phyloP scores from a whole-genome alignment of 2,888 invertebrate genomes.

The Macrophya alboannulata region DNA sequence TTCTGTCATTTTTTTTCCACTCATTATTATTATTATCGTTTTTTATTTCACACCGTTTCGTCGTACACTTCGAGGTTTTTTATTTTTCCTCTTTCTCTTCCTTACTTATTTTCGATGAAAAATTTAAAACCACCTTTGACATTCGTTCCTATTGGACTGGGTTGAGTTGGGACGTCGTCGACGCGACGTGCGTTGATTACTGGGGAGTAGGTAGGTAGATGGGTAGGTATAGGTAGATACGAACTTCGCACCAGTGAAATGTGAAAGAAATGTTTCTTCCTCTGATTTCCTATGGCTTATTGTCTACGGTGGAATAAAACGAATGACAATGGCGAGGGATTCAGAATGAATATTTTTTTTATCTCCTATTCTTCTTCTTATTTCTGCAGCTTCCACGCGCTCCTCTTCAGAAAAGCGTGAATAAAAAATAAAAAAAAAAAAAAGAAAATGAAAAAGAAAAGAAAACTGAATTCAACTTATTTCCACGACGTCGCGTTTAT shows the following conservation, averaged over 20 bases:
- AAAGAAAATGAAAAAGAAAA: neutral
- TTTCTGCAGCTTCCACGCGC: neutral
- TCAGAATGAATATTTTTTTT: constrained; percentile 18
- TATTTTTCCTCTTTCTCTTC: neutral
- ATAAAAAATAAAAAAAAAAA: neutral
- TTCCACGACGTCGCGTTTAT: constrained; percentile 36
- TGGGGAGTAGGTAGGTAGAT: neutral
- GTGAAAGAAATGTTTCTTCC: constrained; percentile 42
- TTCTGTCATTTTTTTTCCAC: neutral
- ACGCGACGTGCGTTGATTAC: constrained; percentile 42
- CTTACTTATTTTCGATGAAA: constrained; percentile 33
- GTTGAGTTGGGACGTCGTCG: neutral
- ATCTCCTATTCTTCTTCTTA: neutral
- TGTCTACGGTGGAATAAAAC: constrained; percentile 42
- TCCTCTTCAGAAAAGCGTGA: neutral
- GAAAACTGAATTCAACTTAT: constrained; percentile 5
- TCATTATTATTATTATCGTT: neutral
- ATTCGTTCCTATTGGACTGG: constrained; percentile 47
- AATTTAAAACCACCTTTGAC: constrained; percentile 39
- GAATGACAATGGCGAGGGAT: constrained; percentile 44
- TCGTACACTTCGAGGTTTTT: neutral
- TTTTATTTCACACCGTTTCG: neutral
- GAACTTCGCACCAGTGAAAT: neutral
- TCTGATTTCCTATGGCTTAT: constrained; percentile 43
- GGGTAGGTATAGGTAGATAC: neutral